phyloP scores from a whole-genome alignment of 2,113 vertebrate genomes.

The Notarius quadriscutis region DNA sequence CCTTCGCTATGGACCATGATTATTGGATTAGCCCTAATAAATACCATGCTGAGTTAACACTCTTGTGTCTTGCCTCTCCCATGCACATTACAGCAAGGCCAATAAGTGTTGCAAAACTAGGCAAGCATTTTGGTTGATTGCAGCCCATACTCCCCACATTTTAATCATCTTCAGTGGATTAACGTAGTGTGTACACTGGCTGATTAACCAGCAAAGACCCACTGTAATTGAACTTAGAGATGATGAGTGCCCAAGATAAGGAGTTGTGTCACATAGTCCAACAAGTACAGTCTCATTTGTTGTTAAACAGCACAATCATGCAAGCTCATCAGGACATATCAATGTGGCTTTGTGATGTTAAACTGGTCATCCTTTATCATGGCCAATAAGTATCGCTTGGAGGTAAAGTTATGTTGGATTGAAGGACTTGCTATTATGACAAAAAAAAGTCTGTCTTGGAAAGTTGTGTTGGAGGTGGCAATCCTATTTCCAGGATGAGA shows the following conservation, averaged over 20 bases:
- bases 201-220: neutral
- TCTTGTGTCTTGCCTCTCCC: neutral
- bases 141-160: neutral
- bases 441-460: neutral
- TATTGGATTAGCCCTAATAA: slow-evolving; percentile 4
- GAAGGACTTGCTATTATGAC: neutral
- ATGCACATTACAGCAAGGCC: neutral
- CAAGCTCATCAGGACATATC: neutral
- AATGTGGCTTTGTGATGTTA: no score
- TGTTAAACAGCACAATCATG: neutral
- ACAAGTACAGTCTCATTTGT: neutral
- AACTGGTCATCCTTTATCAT: no score
- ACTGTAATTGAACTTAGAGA: neutral
- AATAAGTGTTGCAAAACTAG: neutral
- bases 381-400: no score
- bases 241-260: neutral
- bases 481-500: neutral
- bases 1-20: neutral
- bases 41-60: neutral
- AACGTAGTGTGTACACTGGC: neutral
- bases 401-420: no score
- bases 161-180: neutral
- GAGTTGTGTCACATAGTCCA: neutral
- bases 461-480: neutral
- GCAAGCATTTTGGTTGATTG: neutral